Percentiles rank a stretch among this genome's conserved stretches.
Conservation (phyloP, 2,797 vertebrate species). For the Mastacembelus armatus region DNA sequence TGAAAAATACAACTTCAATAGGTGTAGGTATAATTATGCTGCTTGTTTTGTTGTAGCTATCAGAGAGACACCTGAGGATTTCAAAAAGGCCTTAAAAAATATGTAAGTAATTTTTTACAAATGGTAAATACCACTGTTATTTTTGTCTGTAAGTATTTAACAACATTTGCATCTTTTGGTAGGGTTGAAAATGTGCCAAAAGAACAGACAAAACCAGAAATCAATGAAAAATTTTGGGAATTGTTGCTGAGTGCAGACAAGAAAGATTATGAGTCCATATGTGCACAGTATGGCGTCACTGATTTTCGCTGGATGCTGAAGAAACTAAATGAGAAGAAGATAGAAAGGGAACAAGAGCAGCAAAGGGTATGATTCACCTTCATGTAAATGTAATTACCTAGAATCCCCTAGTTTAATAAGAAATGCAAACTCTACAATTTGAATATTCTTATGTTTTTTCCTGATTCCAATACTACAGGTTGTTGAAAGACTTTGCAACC, state of each 20-base stretch:
- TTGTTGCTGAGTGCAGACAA: slow-evolving; percentile 87
- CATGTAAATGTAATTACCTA: background rate
- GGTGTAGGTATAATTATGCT: background rate
- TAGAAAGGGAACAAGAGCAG: slow-evolving; percentile 81
- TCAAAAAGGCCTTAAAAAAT: slow-evolving; percentile 85
- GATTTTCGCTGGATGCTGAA: slow-evolving; percentile 91
- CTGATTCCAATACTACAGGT: slow-evolving; percentile 77
- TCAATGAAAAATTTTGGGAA: slow-evolving; percentile 88
- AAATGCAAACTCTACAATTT: no score
- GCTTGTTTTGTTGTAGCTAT: slow-evolving; percentile 78
- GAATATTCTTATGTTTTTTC: no score
- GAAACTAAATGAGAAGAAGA: slow-evolving; percentile 86
- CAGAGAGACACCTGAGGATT: slow-evolving; percentile 82
- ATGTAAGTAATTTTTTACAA: slow-evolving; percentile 49
- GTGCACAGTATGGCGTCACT: slow-evolving; percentile 86
- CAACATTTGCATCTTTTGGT: background rate
- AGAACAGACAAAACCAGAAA: slow-evolving; percentile 70
- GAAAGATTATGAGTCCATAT: slow-evolving; percentile 91
- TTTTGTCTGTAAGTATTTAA: background rate
- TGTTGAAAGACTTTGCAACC: slow-evolving; percentile 81
- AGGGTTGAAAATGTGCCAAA: slow-evolving; percentile 66
- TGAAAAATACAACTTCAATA: no score
- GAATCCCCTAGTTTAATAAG: background rate
- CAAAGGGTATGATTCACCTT: slow-evolving; percentile 76
- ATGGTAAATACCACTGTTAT: background rate